Conservation (phyloP, 2,888 invertebrate species). For the Melangyna quadrimaculata region DNA sequence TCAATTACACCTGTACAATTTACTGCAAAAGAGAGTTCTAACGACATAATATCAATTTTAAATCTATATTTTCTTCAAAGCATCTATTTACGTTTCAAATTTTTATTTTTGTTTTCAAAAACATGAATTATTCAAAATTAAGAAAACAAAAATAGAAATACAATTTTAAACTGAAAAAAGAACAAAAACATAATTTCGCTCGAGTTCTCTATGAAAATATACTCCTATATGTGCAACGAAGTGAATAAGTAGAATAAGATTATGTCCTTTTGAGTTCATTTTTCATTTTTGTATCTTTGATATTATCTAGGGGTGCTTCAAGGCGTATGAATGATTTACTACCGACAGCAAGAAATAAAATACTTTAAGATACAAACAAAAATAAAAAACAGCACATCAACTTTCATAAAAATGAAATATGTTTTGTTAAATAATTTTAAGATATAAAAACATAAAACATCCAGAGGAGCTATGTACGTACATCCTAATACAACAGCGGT, state of each 20-base stretch:
- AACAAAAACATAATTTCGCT: not conserved
- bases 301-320: not conserved
- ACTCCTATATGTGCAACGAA: not conserved
- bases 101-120: too few species aligned
- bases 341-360: slow-evolving; percentile 34
- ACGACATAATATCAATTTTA: too few species aligned
- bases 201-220: not conserved
- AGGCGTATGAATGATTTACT: slow-evolving; percentile 34
- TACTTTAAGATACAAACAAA: not conserved
- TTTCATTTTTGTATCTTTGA: not conserved
- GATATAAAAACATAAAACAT: slow-evolving; percentile 14
- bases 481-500: not conserved
- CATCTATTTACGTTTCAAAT: too few species aligned
- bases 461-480: not conserved
- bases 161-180: not conserved
- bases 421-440: slow-evolving; percentile 21
- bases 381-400: not conserved
- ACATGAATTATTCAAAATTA: too few species aligned
- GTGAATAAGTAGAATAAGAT: not conserved
- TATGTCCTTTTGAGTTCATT: not conserved
- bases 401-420: slow-evolving; percentile 36
- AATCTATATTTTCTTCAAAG: too few species aligned
- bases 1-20: too few species aligned
- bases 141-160: not conserved
- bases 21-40: too few species aligned